phyloP scores from a whole-genome alignment of 2,888 invertebrate species.

The Dryadula phaetusa region DNA sequence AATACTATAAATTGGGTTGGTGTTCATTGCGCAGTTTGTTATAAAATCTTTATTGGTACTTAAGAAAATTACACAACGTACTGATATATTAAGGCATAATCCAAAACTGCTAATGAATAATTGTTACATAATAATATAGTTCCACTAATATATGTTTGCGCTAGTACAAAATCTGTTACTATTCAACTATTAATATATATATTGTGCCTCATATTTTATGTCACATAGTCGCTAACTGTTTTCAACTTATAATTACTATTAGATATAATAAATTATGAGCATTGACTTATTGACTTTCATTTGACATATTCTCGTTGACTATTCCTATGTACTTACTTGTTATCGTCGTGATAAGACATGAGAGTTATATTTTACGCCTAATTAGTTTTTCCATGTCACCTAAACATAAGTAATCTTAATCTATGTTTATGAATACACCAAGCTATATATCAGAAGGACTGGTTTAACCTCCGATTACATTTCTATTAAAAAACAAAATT shows the following conservation, averaged over 20 bases:
- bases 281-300: slow-evolving; percentile 47
- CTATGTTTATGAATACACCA: slow-evolving; percentile 66
- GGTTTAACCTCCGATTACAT: slow-evolving; percentile 73
- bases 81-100: too few relatives aligned
- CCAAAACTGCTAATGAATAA: too few relatives aligned
- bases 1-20: too few relatives aligned
- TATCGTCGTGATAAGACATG: slow-evolving; percentile 37
- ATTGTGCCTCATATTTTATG: not conserved
- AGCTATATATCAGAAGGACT: slow-evolving; percentile 71
- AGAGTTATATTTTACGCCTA: slow-evolving; percentile 50
- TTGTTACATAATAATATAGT: not conserved
- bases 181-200: not conserved
- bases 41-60: too few relatives aligned
- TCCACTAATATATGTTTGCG: not conserved
- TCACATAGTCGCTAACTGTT: slow-evolving; percentile 5
- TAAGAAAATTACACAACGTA: too few relatives aligned
- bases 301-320: slow-evolving; percentile 46
- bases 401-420: slow-evolving; percentile 62
- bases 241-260: slow-evolving; percentile 10
- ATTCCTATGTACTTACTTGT: slow-evolving; percentile 29
- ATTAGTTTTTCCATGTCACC: slow-evolving; percentile 63
- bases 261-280: slow-evolving; percentile 38
- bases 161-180: slow-evolving; percentile 6
- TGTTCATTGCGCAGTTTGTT: too few relatives aligned
- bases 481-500: slow-evolving; percentile 51